Conservation (phyloP, 2,888 invertebrate genomes). For the Rosalia funebris region DNA sequence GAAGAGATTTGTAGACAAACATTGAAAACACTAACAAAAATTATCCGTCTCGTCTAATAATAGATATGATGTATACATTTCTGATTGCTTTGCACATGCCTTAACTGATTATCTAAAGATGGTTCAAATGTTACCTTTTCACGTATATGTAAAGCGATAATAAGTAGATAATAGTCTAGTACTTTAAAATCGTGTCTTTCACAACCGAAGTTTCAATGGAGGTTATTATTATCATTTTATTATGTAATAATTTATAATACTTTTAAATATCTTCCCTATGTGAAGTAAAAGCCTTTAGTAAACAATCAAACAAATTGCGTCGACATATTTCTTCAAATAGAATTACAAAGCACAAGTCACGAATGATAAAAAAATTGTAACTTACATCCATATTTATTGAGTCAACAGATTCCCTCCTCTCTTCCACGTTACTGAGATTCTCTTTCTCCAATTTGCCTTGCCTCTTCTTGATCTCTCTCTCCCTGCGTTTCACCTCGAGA, state of each 20-base stretch:
- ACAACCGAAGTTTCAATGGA: no score
- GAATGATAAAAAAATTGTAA: slow-evolving; percentile 20
- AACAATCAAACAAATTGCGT: no score
- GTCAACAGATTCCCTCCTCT: slow-evolving; percentile 53
- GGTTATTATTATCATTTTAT: no score
- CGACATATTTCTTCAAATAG: no score
- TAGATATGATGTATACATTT: neutral
- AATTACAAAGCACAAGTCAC: no score
- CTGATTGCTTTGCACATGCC: neutral
- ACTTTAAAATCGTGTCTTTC: no score
- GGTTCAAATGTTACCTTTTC: neutral
- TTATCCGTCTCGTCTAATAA: neutral
- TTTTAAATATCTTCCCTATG: no score
- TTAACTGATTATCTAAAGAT: neutral
- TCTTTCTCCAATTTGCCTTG: slow-evolving; percentile 36
- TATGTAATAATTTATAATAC: no score
- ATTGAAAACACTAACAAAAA: no score
- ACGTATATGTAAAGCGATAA: no score
- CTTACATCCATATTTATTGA: slow-evolving; percentile 70
- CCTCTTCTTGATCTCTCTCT: slow-evolving; percentile 32
- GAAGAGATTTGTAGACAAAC: no score
- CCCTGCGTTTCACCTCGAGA: slow-evolving; percentile 39
- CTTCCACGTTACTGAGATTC: slow-evolving; percentile 44
- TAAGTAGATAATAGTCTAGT: neutral
- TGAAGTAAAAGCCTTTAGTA: no score